These are phyloP conservation scores for Sitodiplosis mosellana DNA, from an alignment of 1,140 invertebrate species.

Conservation along the genomic window DNA sequence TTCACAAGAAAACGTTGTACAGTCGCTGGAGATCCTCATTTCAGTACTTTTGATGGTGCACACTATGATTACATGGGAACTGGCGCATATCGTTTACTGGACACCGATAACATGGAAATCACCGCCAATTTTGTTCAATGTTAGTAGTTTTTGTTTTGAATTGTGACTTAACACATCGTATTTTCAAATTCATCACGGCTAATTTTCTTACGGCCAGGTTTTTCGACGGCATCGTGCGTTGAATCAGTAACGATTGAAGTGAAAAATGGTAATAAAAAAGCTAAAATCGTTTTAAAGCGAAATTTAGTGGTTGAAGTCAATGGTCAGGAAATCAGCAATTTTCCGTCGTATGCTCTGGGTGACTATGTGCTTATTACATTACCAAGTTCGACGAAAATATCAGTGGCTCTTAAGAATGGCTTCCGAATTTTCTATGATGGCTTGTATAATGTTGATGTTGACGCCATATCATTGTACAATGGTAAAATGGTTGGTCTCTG, in stretches of 20 bases:
- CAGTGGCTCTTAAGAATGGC: slow-evolving; percentile 54
- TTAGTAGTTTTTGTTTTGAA: slow-evolving; percentile 54
- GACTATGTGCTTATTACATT: slow-evolving; percentile 39
- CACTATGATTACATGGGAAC: slow-evolving; percentile 76
- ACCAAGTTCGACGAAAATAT: slow-evolving; percentile 42
- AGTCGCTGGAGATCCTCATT: slow-evolving; percentile 75
- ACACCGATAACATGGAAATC: slow-evolving; percentile 45
- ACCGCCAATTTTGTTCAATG: slow-evolving; percentile 65
- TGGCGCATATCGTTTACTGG: slow-evolving; percentile 65
- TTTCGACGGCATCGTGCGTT: slow-evolving; percentile 56
- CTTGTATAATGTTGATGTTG: slow-evolving; percentile 39
- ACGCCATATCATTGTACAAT: slow-evolving; percentile 31
- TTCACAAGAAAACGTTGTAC: slow-evolving; percentile 53
- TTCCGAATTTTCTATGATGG: slow-evolving; percentile 73
- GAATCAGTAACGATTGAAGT: slow-evolving; percentile 52
- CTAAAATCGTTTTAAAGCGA: slow-evolving; percentile 48
- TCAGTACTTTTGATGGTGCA: slow-evolving; percentile 72
- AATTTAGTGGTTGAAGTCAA: slow-evolving; percentile 46
- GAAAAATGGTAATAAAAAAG: slow-evolving; percentile 22
- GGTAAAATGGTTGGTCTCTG: slow-evolving; percentile 61
- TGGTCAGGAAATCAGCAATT: slow-evolving; percentile 40
- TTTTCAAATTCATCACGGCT: slow-evolving; percentile 51
- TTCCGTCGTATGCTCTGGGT: slow-evolving; percentile 39
- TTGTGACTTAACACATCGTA: no score
- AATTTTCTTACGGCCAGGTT: slow-evolving; percentile 33